Evolutionary conservation across 2,113 vertebrate species (phyloP).

Genomic region (Scatophagus argus): DNA sequence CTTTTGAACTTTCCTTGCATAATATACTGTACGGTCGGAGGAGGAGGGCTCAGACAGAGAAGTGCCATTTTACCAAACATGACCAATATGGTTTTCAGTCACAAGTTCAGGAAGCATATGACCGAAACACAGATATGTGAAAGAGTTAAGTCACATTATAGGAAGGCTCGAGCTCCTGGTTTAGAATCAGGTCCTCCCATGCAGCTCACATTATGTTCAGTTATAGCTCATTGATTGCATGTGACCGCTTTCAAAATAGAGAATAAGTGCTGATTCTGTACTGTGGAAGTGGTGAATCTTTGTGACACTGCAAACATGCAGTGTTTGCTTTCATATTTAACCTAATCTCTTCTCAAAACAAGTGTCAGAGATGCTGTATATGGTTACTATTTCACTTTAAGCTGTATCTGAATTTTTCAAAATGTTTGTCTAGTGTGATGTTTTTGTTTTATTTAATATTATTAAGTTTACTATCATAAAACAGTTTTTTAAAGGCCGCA

Average conservation of each 20-base stretch:
- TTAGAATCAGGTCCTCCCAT: constrained; percentile 43
- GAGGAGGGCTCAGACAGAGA: constrained; percentile 23
- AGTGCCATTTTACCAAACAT: constrained; percentile 11
- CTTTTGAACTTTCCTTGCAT: constrained; percentile 55
- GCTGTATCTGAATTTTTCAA: neutral
- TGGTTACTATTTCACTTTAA: neutral
- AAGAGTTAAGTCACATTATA: constrained; percentile 23
- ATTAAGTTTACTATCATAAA: neutral
- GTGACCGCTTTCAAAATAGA: constrained; percentile 53
- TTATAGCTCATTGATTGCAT: constrained; percentile 54
- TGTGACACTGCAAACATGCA: neutral
- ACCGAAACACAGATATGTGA: constrained; percentile 34
- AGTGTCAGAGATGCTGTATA: neutral
- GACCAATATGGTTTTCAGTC: constrained; percentile 48
- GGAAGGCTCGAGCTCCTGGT: constrained; percentile 2
- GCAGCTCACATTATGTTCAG: neutral
- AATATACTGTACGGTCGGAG: constrained; percentile 4
- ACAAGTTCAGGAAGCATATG: constrained; percentile 66
- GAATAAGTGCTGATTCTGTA: constrained; percentile 22
- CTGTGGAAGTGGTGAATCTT: neutral
- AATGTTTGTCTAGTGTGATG: too few species aligned
- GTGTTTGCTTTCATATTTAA: neutral
- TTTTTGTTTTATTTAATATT: neutral
- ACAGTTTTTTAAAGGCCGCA: neutral
- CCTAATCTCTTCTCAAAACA: constrained; percentile 10